Percentiles rank a stretch among this genome's conserved stretches.
These are phyloP conservation scores for Hemicordylus capensis DNA, from an alignment of 2,113 vertebrate species.

Conservation along the genomic window DNA sequence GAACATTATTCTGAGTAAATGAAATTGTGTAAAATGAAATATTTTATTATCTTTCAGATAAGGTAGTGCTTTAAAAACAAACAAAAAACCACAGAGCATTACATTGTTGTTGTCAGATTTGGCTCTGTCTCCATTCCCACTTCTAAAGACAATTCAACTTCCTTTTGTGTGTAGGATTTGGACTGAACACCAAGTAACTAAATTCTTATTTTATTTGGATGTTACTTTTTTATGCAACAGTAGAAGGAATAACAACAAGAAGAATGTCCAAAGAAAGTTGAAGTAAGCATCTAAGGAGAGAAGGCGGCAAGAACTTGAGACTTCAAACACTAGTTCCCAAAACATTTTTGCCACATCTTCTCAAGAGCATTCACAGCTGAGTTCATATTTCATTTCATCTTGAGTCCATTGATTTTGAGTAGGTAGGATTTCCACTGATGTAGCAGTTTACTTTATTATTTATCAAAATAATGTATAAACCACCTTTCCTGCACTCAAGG, in stretches of 20 bases:
- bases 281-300: background rate
- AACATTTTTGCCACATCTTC: background rate
- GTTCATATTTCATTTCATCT: background rate
- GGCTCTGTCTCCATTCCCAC: slow-evolving; percentile 35
- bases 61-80: slow-evolving; percentile 7
- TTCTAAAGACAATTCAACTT: slow-evolving; percentile 48
- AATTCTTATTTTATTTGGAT: slow-evolving; percentile 51
- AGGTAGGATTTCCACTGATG: background rate
- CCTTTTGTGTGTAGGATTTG: slow-evolving; percentile 39
- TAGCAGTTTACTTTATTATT: too few species aligned
- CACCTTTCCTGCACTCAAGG: too few species aligned
- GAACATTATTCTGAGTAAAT: slow-evolving; percentile 19
- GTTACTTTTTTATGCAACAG: background rate
- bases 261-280: slow-evolving; percentile 7
- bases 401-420: background rate
- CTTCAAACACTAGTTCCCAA: slow-evolving; percentile 1
- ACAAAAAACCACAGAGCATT: too few species aligned
- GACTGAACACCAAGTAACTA: slow-evolving; percentile 37
- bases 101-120: slow-evolving; percentile 52
- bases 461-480: too few species aligned
- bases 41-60: slow-evolving; percentile 27
- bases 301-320: slow-evolving; percentile 18
- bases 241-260: slow-evolving; percentile 24
- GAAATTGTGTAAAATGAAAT: background rate
- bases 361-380: background rate